These are phyloP conservation scores for Tachysurus vachellii DNA, from an alignment of 2,113 vertebrate genomes.

Conservation along the genomic window DNA sequence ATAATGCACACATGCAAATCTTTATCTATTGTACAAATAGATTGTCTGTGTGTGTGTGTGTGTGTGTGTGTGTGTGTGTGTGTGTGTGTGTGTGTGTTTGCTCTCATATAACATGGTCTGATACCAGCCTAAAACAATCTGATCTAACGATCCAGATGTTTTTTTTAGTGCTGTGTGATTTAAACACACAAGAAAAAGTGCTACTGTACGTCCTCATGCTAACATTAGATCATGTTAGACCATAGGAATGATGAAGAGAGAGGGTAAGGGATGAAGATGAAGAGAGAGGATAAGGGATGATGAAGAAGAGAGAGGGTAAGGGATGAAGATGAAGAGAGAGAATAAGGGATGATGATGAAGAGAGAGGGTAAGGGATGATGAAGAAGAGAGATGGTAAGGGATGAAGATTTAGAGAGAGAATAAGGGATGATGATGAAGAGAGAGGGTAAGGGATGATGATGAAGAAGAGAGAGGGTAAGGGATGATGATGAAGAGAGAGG, in stretches of 20 bases:
- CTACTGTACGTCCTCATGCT: not conserved
- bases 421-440: not conserved
- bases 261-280: too few relatives aligned
- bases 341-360: not conserved
- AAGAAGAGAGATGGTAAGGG: not conserved
- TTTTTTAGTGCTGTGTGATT: not conserved
- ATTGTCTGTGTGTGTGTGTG: not conserved
- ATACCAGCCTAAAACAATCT: slow-evolving; percentile 2
- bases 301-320: too few relatives aligned
- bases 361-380: too few relatives aligned
- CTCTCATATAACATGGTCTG: not conserved
- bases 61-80: slow-evolving; percentile 12
- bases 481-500: not conserved
- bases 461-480: not conserved
- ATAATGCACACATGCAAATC: not conserved
- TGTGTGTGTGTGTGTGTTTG: slow-evolving; percentile 15
- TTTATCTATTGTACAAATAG: slow-evolving; percentile 3
- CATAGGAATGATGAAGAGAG: not conserved
- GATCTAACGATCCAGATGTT: not conserved
- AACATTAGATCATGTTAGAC: not conserved
- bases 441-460: not conserved
- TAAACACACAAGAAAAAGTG: not conserved
- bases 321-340: too few relatives aligned
- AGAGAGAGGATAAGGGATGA: too few relatives aligned
- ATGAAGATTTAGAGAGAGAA: too few relatives aligned